Base-by-base conservation (phyloP, 1,140 invertebrate genomes). In the Berghia stephanieae region DNA sequence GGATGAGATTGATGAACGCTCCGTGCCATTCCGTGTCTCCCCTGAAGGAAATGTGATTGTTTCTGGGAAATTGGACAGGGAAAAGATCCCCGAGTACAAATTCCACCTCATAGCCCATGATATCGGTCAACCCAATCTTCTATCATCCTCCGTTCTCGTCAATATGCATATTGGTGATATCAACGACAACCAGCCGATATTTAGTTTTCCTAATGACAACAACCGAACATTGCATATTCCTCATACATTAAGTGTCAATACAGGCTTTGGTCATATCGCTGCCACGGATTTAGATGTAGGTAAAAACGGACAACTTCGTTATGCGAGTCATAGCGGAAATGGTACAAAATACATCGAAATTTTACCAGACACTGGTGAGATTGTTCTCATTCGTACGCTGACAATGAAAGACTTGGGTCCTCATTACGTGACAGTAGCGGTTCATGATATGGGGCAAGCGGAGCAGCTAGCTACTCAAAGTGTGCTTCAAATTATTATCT, bases 171-270 rank as follows among this genome's bases (percentile, higher is more conserved):
- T 89, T 5, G 73, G 75, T 0, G 96, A 98, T 87, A 95, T 94
- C 8, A 99, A 98, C 87, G 97, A 98, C 91, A 98, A 98, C 89
- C 93, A 94, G 8, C 97, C 97, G 0, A 90, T 92, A 24, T 83
- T 87, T 60, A 71, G 82, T 38, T 84, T 83, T 60, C 86, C 86
- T 5, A 85, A 80, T 68, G 55, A 78, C 27, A 71, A 72, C 31
- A 87, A 87, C 78, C 83, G 84, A 73, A 86, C 84, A 0, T 63
- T 87, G 34, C 78, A 77, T 44, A 69, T 87, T 0, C 78, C 79
- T 8, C 78, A 81, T 49, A 78, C 82, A 13, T 55, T 79, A 18
- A 63, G 77, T 10, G 60, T 81, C n/a, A 79, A 81, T 16, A 81
- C 79, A n/a, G 75, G 80, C n/a, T 79, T 87, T 21, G 73, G 80